Conservation (phyloP, 2,797 vertebrate species). For the Poeciliopsis turneri region DNA sequence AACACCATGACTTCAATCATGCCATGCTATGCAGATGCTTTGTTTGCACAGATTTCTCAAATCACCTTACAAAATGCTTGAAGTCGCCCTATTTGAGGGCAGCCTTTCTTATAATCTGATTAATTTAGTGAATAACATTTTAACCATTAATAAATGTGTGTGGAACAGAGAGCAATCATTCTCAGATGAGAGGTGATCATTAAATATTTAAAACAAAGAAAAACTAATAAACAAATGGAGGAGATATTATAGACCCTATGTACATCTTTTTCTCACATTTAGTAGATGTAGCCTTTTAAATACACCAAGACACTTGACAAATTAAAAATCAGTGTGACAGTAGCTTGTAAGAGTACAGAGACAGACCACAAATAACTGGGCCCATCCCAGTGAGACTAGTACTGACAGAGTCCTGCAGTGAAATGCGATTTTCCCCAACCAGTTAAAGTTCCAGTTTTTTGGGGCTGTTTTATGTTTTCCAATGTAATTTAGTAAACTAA, state of each 20-base stretch:
- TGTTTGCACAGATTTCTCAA: not conserved
- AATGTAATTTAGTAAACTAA: not conserved
- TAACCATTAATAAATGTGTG: not conserved
- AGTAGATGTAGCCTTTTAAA: not conserved
- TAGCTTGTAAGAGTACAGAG: slow-evolving; percentile 42
- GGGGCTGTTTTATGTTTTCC: not conserved
- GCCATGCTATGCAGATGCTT: not conserved
- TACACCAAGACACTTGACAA: not conserved
- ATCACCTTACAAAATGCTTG: not conserved
- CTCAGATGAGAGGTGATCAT: not conserved
- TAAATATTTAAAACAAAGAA: slow-evolving; percentile 11
- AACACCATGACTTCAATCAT: not conserved
- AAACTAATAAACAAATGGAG: not conserved
- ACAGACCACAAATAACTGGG: slow-evolving; percentile 75
- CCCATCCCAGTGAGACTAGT: slow-evolving; percentile 70
- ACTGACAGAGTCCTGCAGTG: slow-evolving; percentile 51
- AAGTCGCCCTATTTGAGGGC: not conserved
- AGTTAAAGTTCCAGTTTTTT: not conserved
- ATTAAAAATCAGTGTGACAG: not conserved
- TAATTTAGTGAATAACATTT: not conserved
- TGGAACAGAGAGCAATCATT: not conserved
- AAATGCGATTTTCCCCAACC: not conserved
- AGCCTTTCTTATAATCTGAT: not conserved
- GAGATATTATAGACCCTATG: not conserved
- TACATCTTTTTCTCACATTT: not conserved